These are phyloP conservation scores for Rhagophthalmus giganteus DNA, from an alignment of 2,888 invertebrate species.

Conservation along the genomic window DNA sequence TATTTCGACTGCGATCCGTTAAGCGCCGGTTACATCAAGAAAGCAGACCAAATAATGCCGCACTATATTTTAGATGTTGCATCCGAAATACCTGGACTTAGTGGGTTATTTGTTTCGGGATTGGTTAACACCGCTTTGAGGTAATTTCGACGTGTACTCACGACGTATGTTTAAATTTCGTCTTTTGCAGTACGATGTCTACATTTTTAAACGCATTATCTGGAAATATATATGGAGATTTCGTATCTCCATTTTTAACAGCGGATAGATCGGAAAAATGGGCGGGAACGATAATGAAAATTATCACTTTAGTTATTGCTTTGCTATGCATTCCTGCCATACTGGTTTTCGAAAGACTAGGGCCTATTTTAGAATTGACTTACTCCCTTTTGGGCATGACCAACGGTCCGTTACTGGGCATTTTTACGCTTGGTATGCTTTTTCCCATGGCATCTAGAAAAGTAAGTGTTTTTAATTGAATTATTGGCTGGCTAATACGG, in stretches of 20 bases:
- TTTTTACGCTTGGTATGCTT: conserved; percentile 68
- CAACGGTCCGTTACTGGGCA: conserved; percentile 66
- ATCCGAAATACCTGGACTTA: conserved; percentile 66
- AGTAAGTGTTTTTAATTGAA: no score
- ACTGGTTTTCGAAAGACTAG: conserved; percentile 63
- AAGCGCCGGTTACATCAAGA: conserved; percentile 60
- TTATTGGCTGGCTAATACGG: no score
- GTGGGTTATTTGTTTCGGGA: conserved; percentile 75
- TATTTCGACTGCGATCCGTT: conserved; percentile 69
- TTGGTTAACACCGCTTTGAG: conserved; percentile 73
- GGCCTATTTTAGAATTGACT: conserved; percentile 67
- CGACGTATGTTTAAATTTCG: no score
- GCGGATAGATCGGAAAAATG: conserved; percentile 57
- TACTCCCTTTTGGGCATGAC: conserved; percentile 65
- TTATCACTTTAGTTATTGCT: conserved; percentile 59
- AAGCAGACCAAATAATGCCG: conserved; percentile 64
- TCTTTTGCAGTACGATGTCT: conserved; percentile 67
- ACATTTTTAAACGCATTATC: conserved; percentile 63
- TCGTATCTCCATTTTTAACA: conserved; percentile 60
- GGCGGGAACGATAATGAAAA: conserved; percentile 63
- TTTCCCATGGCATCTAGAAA: no score
- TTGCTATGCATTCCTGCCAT: conserved; percentile 58
- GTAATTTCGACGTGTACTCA: no score
- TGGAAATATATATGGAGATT: conserved; percentile 66
- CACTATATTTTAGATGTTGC: conserved; percentile 72